Base-by-base conservation (phyloP, 2,113 vertebrate species). In the Thoracochromis brauschi region DNA sequence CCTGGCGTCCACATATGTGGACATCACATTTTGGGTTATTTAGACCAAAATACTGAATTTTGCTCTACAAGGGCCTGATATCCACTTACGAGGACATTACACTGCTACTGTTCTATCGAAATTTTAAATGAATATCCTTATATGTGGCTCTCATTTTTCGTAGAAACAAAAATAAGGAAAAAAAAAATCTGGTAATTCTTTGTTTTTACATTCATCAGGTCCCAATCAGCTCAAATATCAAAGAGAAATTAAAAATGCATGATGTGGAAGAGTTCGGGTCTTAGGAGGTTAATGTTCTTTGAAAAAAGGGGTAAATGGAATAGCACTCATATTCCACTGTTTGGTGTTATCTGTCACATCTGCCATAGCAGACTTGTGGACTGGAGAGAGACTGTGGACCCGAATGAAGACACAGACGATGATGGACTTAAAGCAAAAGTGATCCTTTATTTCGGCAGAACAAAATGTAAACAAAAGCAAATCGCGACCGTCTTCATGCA, bases 401-500 rank as follows among this genome's bases (percentile, higher is more conserved):
- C 31, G 3, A 35, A 35, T 65, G 10, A 7, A 65, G 60, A 38
- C 17, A 35, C 31, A n/a, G 33, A 38, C 1, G 2, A n/a, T 65
- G 60, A 65, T 7, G 7, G 31, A 65, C 60, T 65, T 12, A n/a
- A 65, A 38, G 31, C 10, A n/a, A 35, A n/a, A 65, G 60, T 38
- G 31, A 65, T 65, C 17, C 3, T 65, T 38, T 65, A 63, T 35
- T 35, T 63, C 0, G 1, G 17, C 31, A n/a, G 31, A 35, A 19
- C 31, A 65, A 65, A 65, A 65, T 38, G 60, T 31, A 38, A 0
- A 65, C 17, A 35, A 12, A 8, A n/a, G 31, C 10, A 35, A 65
- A 63, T 11, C 1, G 6, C 9, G 3, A n/a, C 60, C 1, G 0
- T 35, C 4, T 65, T 65, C 17, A 35, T 65, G 58, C 3, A 11